A percentile compares a stretch with the other conserved stretches of the same genome.
These are phyloP conservation scores for Anniella stebbinsi DNA, from an alignment of 2,797 vertebrate genomes.

Conservation along the genomic window DNA sequence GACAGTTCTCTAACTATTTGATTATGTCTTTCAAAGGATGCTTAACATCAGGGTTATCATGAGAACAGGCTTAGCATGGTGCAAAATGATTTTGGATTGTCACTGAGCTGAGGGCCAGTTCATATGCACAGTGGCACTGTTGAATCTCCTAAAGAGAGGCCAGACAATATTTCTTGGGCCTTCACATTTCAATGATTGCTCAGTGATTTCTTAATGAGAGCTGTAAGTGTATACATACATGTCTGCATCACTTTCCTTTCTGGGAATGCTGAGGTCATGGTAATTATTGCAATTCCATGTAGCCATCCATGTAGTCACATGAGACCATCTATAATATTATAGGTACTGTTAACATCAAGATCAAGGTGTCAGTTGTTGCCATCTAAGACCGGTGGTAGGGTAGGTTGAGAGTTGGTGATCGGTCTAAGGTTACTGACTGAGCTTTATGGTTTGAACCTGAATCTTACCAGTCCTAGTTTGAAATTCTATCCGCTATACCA, in stretches of 20 bases:
- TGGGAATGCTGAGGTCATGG: not conserved
- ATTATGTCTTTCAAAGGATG: not conserved
- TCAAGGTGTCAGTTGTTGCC: not conserved
- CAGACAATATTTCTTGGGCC: not conserved
- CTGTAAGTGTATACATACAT: not conserved
- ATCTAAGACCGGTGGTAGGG: not conserved
- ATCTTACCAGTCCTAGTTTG: too few species aligned
- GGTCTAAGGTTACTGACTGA: not conserved
- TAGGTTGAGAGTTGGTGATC: not conserved
- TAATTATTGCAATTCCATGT: not conserved
- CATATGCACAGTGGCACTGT: not conserved
- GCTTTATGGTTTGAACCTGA: too few species aligned
- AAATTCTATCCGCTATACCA: too few species aligned
- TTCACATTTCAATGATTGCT: not conserved
- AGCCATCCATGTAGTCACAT: not conserved
- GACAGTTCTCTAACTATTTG: not conserved
- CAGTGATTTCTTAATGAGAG: not conserved
- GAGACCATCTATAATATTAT: not conserved
- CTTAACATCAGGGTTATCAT: not conserved
- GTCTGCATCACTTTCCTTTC: not conserved
- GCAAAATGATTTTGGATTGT: not conserved
- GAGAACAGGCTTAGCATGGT: not conserved
- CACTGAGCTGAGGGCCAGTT: not conserved
- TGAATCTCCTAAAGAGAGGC: not conserved
- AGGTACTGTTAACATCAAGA: not conserved